A percentile compares a stretch with the other conserved stretches of the same genome.
phyloP scores from a whole-genome alignment of 1,140 invertebrate genomes.

The Caenorhabditis briggsae region DNA sequence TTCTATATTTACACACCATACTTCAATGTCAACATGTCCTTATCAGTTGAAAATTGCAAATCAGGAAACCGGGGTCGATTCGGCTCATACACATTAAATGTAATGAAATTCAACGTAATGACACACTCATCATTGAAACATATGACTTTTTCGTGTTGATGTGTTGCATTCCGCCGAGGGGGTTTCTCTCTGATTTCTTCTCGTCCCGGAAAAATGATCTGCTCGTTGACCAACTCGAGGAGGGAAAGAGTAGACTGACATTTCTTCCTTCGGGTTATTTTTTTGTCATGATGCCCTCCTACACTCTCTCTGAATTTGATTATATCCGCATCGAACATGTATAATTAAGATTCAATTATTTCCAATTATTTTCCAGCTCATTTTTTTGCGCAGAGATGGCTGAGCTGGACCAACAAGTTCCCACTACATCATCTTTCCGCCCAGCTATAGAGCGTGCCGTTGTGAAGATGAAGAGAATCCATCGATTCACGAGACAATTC shows the following conservation, averaged over 20 bases:
- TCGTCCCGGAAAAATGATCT: neutral
- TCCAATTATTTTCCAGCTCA: slow-evolving; percentile 39
- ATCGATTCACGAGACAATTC: slow-evolving; percentile 40
- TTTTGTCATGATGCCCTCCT: neutral
- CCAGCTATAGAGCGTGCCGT: slow-evolving; percentile 25
- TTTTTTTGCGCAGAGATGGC: neutral
- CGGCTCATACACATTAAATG: neutral
- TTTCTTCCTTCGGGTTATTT: slow-evolving; percentile 1
- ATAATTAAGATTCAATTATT: slow-evolving; percentile 27
- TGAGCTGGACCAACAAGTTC: slow-evolving; percentile 34
- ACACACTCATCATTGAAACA: slow-evolving; percentile 5
- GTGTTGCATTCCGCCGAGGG: neutral
- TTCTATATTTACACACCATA: slow-evolving; percentile 16
- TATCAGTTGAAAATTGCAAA: neutral
- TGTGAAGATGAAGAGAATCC: slow-evolving; percentile 25
- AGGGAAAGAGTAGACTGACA: neutral
- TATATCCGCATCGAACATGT: slow-evolving; percentile 26
- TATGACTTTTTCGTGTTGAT: slow-evolving; percentile 51
- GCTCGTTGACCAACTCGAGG: slow-evolving; percentile 30
- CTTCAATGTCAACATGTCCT: slow-evolving; percentile 9
- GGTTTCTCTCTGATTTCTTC: slow-evolving; percentile 21
- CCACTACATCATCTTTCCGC: slow-evolving; percentile 26
- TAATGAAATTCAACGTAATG: slow-evolving; percentile 24
- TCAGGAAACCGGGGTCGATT: slow-evolving; percentile 26
- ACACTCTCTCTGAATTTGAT: neutral